Conservation (phyloP, 2,888 invertebrate species). For the Luffia ferchaultella region DNA sequence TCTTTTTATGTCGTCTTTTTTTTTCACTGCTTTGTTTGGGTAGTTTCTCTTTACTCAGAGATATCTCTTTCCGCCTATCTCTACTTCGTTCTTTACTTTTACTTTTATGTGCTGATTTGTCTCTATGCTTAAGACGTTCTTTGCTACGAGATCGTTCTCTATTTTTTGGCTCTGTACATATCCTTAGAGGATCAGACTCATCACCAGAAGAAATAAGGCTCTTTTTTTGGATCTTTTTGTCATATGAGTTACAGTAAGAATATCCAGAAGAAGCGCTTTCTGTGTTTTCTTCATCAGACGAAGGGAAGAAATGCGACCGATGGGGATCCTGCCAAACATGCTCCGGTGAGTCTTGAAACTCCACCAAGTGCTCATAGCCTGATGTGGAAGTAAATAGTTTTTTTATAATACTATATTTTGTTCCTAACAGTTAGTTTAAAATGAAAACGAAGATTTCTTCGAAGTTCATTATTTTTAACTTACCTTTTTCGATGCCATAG, state of each 20-base stretch:
- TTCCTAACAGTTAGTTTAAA: background rate
- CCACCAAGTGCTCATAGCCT: conserved; percentile 58
- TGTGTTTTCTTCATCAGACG: conserved; percentile 21
- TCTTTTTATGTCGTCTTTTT: conserved; percentile 21
- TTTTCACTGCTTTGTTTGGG: conserved; percentile 16
- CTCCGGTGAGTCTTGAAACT: conserved; percentile 35
- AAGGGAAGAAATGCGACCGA: conserved; percentile 6
- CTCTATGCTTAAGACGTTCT: conserved; percentile 4
- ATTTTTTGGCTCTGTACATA: conserved; percentile 20
- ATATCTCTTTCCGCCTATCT: conserved; percentile 14
- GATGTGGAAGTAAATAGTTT: conserved; percentile 6
- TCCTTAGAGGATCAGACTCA: conserved; percentile 39
- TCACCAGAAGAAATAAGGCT: conserved; percentile 26
- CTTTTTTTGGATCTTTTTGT: conserved; percentile 19
- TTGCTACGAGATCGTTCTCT: background rate
- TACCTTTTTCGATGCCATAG: conserved; percentile 71
- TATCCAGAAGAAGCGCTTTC: conserved; percentile 22
- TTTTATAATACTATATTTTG: background rate
- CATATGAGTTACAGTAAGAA: conserved; percentile 8
- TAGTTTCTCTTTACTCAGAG: conserved; percentile 2
- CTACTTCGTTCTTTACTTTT: conserved; percentile 17
- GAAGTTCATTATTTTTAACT: background rate
- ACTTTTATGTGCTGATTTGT: conserved; percentile 10
- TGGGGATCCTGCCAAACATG: conserved; percentile 32
- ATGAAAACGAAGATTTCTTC: background rate